These are phyloP conservation scores for Gastracanthus pulcherrimus DNA, from an alignment of 2,888 invertebrate genomes.

Conservation along the genomic window DNA sequence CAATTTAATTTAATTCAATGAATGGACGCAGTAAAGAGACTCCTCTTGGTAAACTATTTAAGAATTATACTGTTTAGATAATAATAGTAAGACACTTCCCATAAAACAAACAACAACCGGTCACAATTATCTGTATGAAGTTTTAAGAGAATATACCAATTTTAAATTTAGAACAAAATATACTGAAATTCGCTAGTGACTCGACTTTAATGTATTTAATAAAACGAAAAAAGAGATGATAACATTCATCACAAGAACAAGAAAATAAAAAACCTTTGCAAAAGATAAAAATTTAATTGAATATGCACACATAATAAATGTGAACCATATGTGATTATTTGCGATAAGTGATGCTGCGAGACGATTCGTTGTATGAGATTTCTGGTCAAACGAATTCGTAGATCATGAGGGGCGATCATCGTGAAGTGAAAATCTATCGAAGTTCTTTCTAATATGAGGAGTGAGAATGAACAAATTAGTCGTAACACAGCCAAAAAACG, in stretches of 20 bases:
- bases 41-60: too few species aligned
- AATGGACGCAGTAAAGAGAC: too few species aligned
- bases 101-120: too few species aligned
- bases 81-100: too few species aligned
- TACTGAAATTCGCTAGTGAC: slow-evolving; percentile 22
- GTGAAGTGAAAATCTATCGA: background rate
- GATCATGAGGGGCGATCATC: slow-evolving; percentile 26
- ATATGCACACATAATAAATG: slow-evolving; percentile 3
- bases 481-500: slow-evolving; percentile 33
- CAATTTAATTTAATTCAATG: too few species aligned
- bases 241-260: slow-evolving; percentile 37
- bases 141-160: too few species aligned
- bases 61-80: too few species aligned
- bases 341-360: slow-evolving; percentile 7
- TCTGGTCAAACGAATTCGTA: background rate
- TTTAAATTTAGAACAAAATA: background rate
- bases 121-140: too few species aligned
- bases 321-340: slow-evolving; percentile 19
- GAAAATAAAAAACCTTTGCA: slow-evolving; percentile 36
- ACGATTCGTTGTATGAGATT: slow-evolving; percentile 9
- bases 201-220: background rate
- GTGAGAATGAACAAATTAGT: slow-evolving; percentile 22
- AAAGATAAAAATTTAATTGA: slow-evolving; percentile 32
- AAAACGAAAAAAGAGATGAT: slow-evolving; percentile 1
- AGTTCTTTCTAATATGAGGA: slow-evolving; percentile 21